These are phyloP conservation scores for Aulostomus chinensis DNA, from an alignment of 2,797 vertebrate species.

Conservation along the genomic window DNA sequence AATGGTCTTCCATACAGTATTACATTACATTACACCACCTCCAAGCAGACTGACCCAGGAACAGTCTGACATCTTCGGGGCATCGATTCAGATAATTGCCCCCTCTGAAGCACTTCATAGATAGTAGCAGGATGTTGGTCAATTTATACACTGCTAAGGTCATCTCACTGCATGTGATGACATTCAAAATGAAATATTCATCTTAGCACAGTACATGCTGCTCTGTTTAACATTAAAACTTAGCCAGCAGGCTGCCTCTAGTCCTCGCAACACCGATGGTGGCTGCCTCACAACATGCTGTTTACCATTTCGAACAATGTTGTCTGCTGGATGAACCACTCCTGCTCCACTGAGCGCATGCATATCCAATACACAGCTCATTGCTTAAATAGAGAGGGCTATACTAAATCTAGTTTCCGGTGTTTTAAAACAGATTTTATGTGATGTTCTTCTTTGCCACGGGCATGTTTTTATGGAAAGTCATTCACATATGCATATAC, in stretches of 20 bases:
- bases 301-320: conserved; percentile 61
- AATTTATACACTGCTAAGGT: conserved; percentile 48
- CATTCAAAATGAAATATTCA: conserved; percentile 70
- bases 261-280: conserved; percentile 42
- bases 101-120: conserved; percentile 12
- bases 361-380: neutral
- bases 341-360: conserved; percentile 24
- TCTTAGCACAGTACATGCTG: conserved; percentile 40
- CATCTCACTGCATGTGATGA: conserved; percentile 52
- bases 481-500: too few species aligned
- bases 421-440: too few species aligned
- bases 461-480: too few species aligned
- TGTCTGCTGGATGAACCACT: conserved; percentile 40
- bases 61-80: conserved; percentile 52
- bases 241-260: conserved; percentile 56
- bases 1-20: too few species aligned
- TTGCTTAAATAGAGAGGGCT: too few species aligned
- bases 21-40: too few species aligned
- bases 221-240: conserved; percentile 68
- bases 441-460: too few species aligned
- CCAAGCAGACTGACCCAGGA: too few species aligned
- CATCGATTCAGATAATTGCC: conserved; percentile 44
- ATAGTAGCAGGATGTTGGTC: conserved; percentile 43
- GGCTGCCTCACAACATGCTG: conserved; percentile 54
- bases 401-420: too few species aligned